Evolutionary conservation across 2,888 invertebrate species (phyloP).

Genomic region (Drosophila aldrichi): DNA sequence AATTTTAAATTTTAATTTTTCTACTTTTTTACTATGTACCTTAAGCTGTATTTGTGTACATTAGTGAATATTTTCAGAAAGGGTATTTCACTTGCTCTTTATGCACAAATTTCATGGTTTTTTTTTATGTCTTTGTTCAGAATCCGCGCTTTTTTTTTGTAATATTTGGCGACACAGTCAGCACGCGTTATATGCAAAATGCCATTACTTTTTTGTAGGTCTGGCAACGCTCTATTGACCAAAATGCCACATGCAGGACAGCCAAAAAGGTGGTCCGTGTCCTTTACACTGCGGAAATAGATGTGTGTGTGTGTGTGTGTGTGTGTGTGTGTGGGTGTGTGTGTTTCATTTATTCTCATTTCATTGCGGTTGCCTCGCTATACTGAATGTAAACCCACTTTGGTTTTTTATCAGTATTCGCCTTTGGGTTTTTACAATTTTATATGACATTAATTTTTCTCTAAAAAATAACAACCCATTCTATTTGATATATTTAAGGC

Average conservation of each 20-base stretch:
- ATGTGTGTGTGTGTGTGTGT: constrained; percentile 23
- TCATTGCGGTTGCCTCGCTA: constrained; percentile 69
- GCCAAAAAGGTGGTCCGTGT: constrained; percentile 8
- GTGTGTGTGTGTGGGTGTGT: constrained; percentile 11
- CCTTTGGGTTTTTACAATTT: neutral
- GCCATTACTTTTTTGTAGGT: constrained; percentile 50
- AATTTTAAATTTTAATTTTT: neutral
- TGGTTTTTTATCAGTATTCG: neutral
- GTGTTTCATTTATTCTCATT: constrained; percentile 58
- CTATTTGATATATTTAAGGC: neutral
- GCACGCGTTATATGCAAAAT: constrained; percentile 43
- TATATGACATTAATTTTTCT: neutral
- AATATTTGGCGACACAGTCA: constrained; percentile 56
- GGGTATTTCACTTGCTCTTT: constrained; percentile 9
- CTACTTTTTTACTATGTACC: rapidly evolving
- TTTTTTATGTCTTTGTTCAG: constrained; percentile 14
- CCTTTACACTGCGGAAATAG: neutral
- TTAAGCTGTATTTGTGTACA: neutral
- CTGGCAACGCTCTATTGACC: constrained; percentile 4
- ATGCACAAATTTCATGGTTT: neutral
- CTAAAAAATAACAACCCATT: no score
- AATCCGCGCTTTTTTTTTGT: constrained; percentile 44
- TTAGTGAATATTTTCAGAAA: neutral
- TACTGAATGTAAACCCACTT: constrained; percentile 24
- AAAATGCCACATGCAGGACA: constrained; percentile 6